A percentile compares a stretch with the other conserved stretches of the same genome.
These are phyloP conservation scores for Hypotaenidia okinawae DNA, from an alignment of 2,797 vertebrate species.

Conservation along the genomic window DNA sequence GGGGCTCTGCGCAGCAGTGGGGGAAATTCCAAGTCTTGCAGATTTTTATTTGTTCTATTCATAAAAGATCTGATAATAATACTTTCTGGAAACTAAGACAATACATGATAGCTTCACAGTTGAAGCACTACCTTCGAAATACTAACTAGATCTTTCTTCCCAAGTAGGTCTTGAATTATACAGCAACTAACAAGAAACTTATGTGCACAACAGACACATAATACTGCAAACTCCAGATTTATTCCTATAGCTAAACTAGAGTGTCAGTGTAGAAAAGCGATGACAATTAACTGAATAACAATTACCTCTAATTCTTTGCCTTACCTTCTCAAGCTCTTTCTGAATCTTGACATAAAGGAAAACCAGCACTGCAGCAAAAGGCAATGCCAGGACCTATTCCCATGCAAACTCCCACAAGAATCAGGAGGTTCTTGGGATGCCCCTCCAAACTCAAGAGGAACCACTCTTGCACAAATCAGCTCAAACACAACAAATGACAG, in stretches of 20 bases:
- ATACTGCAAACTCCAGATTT: not conserved
- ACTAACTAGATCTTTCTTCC: not conserved
- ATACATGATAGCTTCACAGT: not conserved
- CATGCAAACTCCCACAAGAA: not conserved
- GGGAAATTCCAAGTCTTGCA: not conserved
- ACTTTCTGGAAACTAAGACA: not conserved
- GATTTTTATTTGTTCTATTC: not conserved
- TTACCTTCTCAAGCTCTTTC: not conserved
- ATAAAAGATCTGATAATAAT: not conserved
- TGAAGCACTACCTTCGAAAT: not conserved
- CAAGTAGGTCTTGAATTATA: not conserved
- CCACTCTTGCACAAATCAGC: not conserved
- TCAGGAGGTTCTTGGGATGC: not conserved
- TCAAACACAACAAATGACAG: too few species aligned
- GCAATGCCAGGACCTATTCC: not conserved
- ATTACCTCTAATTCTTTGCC: not conserved
- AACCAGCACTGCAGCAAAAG: not conserved
- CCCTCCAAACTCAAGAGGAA: not conserved
- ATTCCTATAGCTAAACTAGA: not conserved
- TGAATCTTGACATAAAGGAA: not conserved
- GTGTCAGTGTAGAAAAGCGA: not conserved
- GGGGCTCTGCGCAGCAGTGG: accelerated
- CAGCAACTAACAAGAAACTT: not conserved
- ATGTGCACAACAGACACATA: accelerated
- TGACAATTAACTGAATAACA: not conserved